phyloP scores from a whole-genome alignment of 2,797 vertebrate species.

The Acanthurus leucopareius region DNA sequence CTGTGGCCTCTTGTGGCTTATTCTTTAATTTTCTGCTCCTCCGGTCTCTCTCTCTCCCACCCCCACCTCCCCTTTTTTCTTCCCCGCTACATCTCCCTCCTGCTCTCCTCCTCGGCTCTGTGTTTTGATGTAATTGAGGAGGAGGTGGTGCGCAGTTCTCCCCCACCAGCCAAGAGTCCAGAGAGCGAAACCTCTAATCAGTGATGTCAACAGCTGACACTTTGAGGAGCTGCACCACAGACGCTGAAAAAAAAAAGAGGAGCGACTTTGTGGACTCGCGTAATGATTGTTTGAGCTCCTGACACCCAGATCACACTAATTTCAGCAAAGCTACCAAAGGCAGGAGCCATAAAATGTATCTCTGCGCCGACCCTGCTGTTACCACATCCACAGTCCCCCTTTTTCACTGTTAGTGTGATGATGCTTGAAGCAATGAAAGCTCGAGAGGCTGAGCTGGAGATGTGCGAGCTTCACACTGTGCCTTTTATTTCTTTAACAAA shows the following conservation, averaged over 20 bases:
- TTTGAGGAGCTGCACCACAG: slow-evolving; percentile 42
- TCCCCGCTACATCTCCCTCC: slow-evolving; percentile 10
- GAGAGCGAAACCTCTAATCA: slow-evolving; percentile 72
- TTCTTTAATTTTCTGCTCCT: slow-evolving; percentile 73
- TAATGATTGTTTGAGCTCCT: slow-evolving; percentile 47
- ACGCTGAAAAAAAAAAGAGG: slow-evolving; percentile 12
- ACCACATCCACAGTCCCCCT: background rate
- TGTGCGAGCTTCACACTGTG: slow-evolving; percentile 14
- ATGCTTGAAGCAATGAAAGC: slow-evolving; percentile 15
- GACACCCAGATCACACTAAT: slow-evolving; percentile 39
- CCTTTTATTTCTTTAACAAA: slow-evolving; percentile 31
- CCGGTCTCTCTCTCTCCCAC: slow-evolving; percentile 41
- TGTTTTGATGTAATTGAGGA: slow-evolving; percentile 73
- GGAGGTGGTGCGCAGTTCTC: slow-evolving; percentile 35
- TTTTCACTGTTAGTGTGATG: slow-evolving; percentile 23
- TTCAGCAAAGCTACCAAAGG: slow-evolving; percentile 21
- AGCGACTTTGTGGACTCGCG: slow-evolving; percentile 26
- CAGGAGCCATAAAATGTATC: background rate
- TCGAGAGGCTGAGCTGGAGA: slow-evolving; percentile 22
- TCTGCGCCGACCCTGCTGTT: background rate
- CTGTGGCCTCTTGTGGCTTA: slow-evolving; percentile 53
- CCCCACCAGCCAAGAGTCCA: slow-evolving; percentile 55
- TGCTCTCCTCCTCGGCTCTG: slow-evolving; percentile 35
- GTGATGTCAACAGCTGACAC: slow-evolving; percentile 64
- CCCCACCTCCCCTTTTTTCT: background rate